A percentile compares a stretch with the other conserved stretches of the same genome.
These are phyloP conservation scores for Dascyllus trimaculatus DNA, from an alignment of 2,113 vertebrate species.

Conservation along the genomic window DNA sequence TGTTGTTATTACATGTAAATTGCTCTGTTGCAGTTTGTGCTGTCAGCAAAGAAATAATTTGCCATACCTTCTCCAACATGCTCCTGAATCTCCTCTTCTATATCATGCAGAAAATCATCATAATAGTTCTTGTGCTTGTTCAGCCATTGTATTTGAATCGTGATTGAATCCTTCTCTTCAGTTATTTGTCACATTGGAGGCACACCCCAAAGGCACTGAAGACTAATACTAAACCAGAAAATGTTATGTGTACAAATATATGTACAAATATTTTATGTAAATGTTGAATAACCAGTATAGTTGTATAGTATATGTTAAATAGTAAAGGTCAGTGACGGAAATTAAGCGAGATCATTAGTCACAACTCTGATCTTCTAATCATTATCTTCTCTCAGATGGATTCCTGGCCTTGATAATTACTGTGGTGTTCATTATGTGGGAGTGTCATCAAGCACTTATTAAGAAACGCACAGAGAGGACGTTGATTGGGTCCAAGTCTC, in stretches of 20 bases:
- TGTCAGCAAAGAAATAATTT: constrained; percentile 28
- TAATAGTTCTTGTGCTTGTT: constrained; percentile 10
- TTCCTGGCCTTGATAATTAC: constrained; percentile 51
- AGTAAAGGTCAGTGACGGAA: constrained; percentile 7
- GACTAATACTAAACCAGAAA: not conserved
- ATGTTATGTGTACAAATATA: not conserved
- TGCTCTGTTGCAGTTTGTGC: constrained; percentile 21
- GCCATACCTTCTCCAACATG: not conserved
- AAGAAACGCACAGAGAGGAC: constrained; percentile 24
- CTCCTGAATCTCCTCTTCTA: not conserved
- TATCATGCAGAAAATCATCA: constrained; percentile 16
- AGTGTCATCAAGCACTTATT: constrained; percentile 43
- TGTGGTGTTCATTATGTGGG: constrained; percentile 45
- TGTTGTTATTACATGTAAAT: constrained; percentile 40
- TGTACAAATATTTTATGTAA: too few relatives aligned
- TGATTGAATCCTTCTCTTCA: not conserved
- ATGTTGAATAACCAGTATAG: too few relatives aligned
- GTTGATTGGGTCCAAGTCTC: constrained; percentile 61
- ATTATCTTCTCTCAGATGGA: constrained; percentile 51
- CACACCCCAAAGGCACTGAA: not conserved
- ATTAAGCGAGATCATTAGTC: constrained; percentile 33
- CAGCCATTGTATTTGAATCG: constrained; percentile 6
- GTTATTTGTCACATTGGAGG: not conserved
- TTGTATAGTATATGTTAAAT: not conserved
- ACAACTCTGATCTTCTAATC: constrained; percentile 50